Evolutionary conservation across 2,797 vertebrate genomes (phyloP), one percentile per base, ranked within the genome.

Genomic region (Xiphophorus birchmanni): DNA sequence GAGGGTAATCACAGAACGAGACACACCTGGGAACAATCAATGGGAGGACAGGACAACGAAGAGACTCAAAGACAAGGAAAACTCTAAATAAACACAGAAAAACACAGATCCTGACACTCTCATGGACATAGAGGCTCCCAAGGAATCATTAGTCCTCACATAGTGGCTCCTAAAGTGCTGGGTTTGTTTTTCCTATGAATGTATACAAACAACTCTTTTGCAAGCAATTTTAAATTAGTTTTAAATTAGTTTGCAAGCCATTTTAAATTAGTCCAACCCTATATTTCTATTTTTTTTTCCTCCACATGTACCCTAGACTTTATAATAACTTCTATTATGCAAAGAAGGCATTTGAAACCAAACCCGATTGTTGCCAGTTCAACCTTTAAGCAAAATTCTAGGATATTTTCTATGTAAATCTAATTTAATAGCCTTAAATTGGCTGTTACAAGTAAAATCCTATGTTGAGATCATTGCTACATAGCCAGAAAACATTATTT

Each of bases 101-200:
- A n/a, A n/a, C n/a, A n/a, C n/a, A n/a, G n/a, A n/a, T n/a, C n/a
- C n/a, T n/a, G n/a, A n/a, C n/a, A n/a, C 83, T 74, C 80, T 52
- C 85, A 85, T n/a, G 60, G 15, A 60, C 81, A 40, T 44, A 17
- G 69, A 35, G 81, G 93, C 95, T 92, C 94, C 1, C 37, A 93
- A 21, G 90, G 85, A 80, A 83, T 94, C 92, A 93, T 96, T 95
- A 95, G 90, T 93, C 85, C 92, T 84, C 87, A 85, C 84, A 78
- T 90, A 86, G 80, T 89, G 58, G 17, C 47, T 65, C n/a, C 80
- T 88, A 89, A 91, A 91, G 87, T 78, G 52, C 74, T 54, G 86
- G 80, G 69, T 85, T 73, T 77, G 78, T 85, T 42, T 1, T 63
- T 63, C 12, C 52, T 76, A 1, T 82, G 81, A 74, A 84, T 77